phyloP scores from a whole-genome alignment of 2,113 vertebrate species.

The Orientallactaga bullata region DNA sequence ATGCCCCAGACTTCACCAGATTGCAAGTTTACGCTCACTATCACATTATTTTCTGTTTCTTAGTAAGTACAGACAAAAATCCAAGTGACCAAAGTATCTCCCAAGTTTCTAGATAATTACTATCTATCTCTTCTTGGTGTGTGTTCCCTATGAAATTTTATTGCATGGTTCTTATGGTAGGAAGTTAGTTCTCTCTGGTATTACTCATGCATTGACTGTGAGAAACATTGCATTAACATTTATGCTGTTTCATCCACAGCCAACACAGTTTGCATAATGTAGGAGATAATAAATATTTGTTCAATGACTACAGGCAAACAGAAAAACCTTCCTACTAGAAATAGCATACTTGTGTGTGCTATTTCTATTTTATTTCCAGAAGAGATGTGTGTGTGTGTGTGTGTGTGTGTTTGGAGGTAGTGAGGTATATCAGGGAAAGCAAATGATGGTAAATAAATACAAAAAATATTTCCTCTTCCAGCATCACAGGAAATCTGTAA shows the following conservation, averaged over 20 bases:
- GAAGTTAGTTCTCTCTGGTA: not conserved
- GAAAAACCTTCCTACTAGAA: not conserved
- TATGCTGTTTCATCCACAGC: not conserved
- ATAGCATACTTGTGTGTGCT: not conserved
- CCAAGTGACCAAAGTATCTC: not conserved
- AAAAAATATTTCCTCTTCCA: not conserved
- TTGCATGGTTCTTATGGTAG: not conserved
- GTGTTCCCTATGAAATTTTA: not conserved
- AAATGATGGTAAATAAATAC: not conserved
- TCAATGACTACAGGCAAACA: not conserved
- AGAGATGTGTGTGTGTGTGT: not conserved
- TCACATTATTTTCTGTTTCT: not conserved
- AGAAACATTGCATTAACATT: not conserved
- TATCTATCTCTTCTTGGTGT: not conserved
- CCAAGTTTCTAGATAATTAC: not conserved
- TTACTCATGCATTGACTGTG: fast-evolving
- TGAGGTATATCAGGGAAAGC: not conserved
- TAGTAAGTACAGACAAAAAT: not conserved
- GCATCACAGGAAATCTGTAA: slow-evolving; percentile 42
- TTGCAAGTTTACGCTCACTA: not conserved
- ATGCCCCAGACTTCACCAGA: not conserved
- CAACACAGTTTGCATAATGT: not conserved
- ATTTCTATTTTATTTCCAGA: slow-evolving; percentile 46
- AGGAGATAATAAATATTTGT: slow-evolving; percentile 6
- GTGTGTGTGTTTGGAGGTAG: too few species aligned